These are phyloP conservation scores for Elanoides forficatus DNA, from an alignment of 2,113 vertebrate genomes.

Conservation along the genomic window DNA sequence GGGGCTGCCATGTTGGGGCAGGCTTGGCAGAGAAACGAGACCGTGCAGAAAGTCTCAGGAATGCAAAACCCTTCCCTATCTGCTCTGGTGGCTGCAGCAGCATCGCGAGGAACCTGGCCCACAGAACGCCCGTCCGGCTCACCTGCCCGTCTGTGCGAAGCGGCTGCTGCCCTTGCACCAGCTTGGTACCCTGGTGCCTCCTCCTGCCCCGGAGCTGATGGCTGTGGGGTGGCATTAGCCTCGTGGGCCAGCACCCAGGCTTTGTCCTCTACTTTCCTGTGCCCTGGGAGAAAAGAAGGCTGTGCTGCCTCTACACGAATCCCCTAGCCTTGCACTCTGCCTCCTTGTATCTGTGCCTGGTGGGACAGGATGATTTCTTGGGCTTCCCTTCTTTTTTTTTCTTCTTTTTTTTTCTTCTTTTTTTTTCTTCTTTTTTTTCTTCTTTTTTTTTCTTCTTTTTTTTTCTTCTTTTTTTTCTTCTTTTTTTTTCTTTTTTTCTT, in stretches of 20 bases:
- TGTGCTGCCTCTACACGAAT: neutral
- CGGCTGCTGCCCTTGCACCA: neutral
- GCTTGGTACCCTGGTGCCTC: neutral
- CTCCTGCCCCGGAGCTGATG: neutral
- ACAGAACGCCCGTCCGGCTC: neutral
- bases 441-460: too few relatives aligned
- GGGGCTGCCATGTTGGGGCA: neutral
- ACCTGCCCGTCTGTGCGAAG: fast-evolving
- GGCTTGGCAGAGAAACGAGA: neutral
- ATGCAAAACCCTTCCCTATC: neutral
- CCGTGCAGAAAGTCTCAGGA: neutral
- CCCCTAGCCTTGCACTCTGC: neutral
- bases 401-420: neutral
- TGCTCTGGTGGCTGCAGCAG: neutral
- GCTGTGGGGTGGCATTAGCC: neutral
- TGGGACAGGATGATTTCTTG: neutral
- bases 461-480: too few relatives aligned
- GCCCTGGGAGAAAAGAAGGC: too few relatives aligned
- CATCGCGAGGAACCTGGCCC: neutral
- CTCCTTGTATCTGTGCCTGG: fast-evolving
- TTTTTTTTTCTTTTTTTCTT: too few relatives aligned
- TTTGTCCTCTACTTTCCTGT: neutral
- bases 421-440: too few relatives aligned
- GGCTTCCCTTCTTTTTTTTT: neutral
- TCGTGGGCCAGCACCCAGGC: neutral